Conservation (phyloP, 2,797 vertebrate genomes). For the Poecilia wingei region DNA sequence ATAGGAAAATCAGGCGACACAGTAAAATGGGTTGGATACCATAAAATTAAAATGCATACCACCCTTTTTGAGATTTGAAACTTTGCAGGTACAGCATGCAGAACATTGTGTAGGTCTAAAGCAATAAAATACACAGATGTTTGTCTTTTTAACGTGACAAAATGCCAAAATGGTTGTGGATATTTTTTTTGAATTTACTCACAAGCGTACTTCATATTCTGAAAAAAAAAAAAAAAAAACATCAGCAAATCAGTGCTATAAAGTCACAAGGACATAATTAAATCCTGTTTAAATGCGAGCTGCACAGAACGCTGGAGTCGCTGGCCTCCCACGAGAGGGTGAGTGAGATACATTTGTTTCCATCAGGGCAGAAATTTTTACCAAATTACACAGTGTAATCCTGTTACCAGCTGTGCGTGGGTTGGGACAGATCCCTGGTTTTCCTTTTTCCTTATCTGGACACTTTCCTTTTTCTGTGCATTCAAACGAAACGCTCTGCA, state of each 20-base stretch:
- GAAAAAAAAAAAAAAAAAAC: not conserved
- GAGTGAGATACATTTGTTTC: constrained; percentile 1
- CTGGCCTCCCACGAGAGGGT: not conserved
- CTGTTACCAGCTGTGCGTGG: constrained; percentile 11
- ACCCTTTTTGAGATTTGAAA: not conserved
- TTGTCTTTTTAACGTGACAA: not conserved
- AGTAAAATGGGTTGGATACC: not conserved
- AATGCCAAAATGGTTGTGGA: too few species aligned
- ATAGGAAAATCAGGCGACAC: not conserved
- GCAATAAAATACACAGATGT: not conserved
- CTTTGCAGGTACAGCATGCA: not conserved
- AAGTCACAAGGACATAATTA: not conserved
- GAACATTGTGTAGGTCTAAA: not conserved
- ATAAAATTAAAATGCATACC: not conserved
- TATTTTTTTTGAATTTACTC: not conserved
- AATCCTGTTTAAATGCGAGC: not conserved
- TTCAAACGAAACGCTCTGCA: not conserved
- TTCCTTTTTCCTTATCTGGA: constrained; percentile 4
- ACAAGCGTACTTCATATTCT: not conserved
- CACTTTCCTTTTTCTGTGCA: constrained; percentile 2
- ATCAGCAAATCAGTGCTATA: not conserved
- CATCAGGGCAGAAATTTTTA: not conserved
- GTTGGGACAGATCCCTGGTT: not conserved
- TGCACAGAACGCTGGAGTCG: not conserved
- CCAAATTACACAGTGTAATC: constrained; percentile 15